A percentile compares a stretch with the other conserved stretches of the same genome.
phyloP scores from a whole-genome alignment of 1,140 invertebrate species.

The Metaphire vulgaris region DNA sequence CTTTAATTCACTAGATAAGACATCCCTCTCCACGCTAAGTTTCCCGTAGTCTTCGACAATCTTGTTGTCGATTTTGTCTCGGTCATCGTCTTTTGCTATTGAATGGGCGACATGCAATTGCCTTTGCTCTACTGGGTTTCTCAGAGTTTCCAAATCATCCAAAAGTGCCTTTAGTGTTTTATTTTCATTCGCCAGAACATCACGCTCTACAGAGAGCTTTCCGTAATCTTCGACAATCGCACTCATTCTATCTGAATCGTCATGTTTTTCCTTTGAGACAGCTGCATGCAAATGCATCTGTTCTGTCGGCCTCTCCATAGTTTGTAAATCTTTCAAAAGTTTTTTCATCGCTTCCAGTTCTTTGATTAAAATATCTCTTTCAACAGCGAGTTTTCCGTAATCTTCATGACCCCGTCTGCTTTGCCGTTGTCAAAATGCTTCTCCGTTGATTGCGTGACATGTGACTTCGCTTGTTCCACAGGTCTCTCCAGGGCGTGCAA shows the following conservation, averaged over 20 bases:
- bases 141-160: not conserved
- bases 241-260: not conserved
- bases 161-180: not conserved
- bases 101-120: too few species aligned
- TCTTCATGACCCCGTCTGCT: not conserved
- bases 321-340: not conserved
- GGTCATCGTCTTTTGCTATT: too few species aligned
- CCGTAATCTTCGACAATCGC: not conserved
- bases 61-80: too few species aligned
- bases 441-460: too few species aligned
- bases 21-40: not conserved
- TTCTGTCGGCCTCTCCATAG: not conserved
- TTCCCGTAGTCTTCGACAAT: not conserved
- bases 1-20: not conserved
- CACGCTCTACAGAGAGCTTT: not conserved
- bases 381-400: constrained; percentile 1
- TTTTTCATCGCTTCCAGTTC: not conserved
- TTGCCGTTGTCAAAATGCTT: too few species aligned
- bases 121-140: too few species aligned
- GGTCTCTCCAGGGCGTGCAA: not conserved
- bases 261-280: not conserved
- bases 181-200: not conserved
- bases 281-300: not conserved
- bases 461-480: not conserved
- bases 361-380: not conserved